Percentiles rank a stretch among this genome's conserved stretches.
These are phyloP conservation scores for Sebastes wilsoni DNA, from an alignment of 2,797 vertebrate species.

Conservation along the genomic window DNA sequence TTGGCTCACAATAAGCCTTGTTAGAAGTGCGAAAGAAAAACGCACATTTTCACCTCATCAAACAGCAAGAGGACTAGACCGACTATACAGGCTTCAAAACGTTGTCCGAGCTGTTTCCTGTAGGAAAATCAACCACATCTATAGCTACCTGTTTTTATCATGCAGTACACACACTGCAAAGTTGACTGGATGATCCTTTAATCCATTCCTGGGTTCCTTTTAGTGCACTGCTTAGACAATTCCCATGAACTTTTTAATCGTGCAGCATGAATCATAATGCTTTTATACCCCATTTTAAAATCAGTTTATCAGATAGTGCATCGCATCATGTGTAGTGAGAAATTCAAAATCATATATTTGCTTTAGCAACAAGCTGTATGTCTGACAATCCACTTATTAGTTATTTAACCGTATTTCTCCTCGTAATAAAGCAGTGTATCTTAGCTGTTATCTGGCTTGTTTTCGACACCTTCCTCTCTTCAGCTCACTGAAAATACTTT, in stretches of 20 bases:
- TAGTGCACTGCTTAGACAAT: too few species aligned
- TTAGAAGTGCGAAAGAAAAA: not conserved
- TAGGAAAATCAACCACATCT: not conserved
- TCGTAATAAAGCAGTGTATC: not conserved
- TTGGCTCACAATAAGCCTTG: too few species aligned
- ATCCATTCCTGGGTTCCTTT: not conserved
- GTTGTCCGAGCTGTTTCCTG: not conserved
- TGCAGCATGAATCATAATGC: not conserved
- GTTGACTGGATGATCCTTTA: not conserved
- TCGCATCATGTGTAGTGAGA: rapidly evolving
- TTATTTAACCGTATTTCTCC: not conserved
- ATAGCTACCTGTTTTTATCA: not conserved
- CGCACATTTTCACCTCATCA: not conserved
- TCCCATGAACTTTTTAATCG: too few species aligned
- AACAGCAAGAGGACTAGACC: not conserved
- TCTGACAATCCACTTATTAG: not conserved
- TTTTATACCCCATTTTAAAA: not conserved
- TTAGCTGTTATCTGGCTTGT: not conserved
- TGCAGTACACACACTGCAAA: conserved; percentile 18
- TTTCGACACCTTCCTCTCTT: not conserved
- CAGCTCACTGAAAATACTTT: not conserved
- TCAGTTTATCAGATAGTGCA: not conserved
- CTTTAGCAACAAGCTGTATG: not conserved
- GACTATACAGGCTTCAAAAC: not conserved
- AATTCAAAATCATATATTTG: not conserved